Evolutionary conservation across 30 jellyfish, hydroid and myxozoan genomes (phyloP), one percentile per base, ranked within the genome.

Genomic region (Rhopilema esculentum): DNA sequence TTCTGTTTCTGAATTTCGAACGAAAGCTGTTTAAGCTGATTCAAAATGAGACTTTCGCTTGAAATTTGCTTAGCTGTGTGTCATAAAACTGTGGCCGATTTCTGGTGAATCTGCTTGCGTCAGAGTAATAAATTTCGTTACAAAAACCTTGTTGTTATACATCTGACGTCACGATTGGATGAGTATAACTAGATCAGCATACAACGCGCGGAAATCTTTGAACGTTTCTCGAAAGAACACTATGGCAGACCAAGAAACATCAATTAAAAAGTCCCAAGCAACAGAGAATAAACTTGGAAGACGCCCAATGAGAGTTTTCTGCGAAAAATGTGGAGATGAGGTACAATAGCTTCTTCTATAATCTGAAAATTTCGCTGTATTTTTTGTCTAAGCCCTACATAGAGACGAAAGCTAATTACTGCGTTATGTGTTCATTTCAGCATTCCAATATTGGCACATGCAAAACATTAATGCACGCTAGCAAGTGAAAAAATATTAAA

Each of bases 221-320:
- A 63, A 18, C 16, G 72, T n/a, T 63, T 24, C n/a, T 6, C 29
- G 8, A 2, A 2, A 2, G 29, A 18, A 63, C 17, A 1, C 29
- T 63, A 1, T 2, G 8, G 72, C 72, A n/a, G 29, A 6, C n/a
- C 72, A 18, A 19, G n/a, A 19, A 19, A n/a, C 16, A 63, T 7
- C 8, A 7, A 18, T 18, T 2, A 63, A 63, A 24, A 63, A 2
- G 72, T 24, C 72, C 8, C 72, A 63, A 40, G 57, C 57, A 40
- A 40, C 72, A 63, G 29, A 63, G 72, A 63, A 63, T 4, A n/a
- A 63, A 19, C 27, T 73, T 40, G 84, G 84, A 30, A 18, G 84
- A 17, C 49, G 69, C 31, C 84, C 84, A 6, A 68, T 29, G 32
- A 16, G 25, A 29, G 84, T 73, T 20, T 33, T 73, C 71, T 73